Evolutionary conservation across 2,797 vertebrate genomes (phyloP).

Genomic region (Notolepis coatsorum): DNA sequence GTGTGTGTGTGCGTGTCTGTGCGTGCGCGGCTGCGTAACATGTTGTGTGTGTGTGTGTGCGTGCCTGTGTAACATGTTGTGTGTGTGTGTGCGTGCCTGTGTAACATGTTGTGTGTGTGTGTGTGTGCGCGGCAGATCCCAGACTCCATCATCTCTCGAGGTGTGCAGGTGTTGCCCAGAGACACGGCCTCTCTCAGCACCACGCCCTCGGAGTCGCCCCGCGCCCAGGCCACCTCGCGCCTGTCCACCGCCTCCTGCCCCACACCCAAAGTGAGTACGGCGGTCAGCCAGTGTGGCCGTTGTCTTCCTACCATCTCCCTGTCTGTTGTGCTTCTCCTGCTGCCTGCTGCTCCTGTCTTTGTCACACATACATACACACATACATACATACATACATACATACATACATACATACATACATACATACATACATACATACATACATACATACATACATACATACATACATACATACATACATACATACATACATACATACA

Average conservation of each 20-base stretch:
- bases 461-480: slow-evolving; percentile 2
- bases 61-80: slow-evolving; percentile 32
- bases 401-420: background rate
- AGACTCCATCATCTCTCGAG: slow-evolving; percentile 98
- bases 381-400: slow-evolving; percentile 6
- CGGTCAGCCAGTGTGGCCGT: no score
- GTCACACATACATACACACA: slow-evolving; percentile 5
- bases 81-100: slow-evolving; percentile 35
- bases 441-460: background rate
- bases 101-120: slow-evolving; percentile 26
- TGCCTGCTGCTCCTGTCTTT: no score
- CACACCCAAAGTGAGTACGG: slow-evolving; percentile 96
- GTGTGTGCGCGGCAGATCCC: slow-evolving; percentile 87
- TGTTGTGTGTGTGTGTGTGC: slow-evolving; percentile 5
- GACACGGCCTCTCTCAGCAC: slow-evolving; percentile 98
- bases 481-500: background rate
- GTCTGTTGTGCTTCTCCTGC: no score
- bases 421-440: background rate
- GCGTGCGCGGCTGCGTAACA: slow-evolving; percentile 25
- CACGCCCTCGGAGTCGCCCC: slow-evolving; percentile 98
- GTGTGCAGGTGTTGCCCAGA: slow-evolving; percentile 97
- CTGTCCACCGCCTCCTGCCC: slow-evolving; percentile 99
- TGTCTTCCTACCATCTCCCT: no score
- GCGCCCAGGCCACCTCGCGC: slow-evolving; percentile 97
- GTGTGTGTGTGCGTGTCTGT: slow-evolving; percentile 18